Percentiles rank a stretch among this genome's conserved stretches.
Conservation (phyloP, 2,113 vertebrate genomes). For the Sisor rabdophorus region DNA sequence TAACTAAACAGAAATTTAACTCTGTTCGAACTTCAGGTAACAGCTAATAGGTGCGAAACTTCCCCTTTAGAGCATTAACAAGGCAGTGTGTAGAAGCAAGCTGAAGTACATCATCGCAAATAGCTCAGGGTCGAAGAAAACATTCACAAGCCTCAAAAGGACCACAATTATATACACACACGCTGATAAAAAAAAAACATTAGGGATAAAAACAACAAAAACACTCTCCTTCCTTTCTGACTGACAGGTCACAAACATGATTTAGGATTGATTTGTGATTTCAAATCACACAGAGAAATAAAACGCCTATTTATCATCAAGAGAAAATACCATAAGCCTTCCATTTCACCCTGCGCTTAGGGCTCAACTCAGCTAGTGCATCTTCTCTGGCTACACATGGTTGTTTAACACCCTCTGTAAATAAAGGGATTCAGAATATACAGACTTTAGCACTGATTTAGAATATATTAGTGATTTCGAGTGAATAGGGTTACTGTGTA, state of each 20-base stretch:
- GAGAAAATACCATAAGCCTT: neutral
- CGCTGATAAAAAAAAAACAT: neutral
- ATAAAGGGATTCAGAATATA: constrained; percentile 7
- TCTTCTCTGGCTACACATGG: constrained; percentile 16
- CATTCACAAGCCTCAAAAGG: neutral
- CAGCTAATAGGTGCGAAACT: neutral
- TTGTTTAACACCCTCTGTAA: neutral
- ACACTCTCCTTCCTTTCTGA: neutral
- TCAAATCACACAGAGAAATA: neutral
- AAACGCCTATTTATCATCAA: neutral
- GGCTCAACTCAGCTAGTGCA: neutral
- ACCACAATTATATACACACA: neutral
- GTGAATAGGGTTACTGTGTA: neutral
- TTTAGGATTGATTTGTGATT: neutral
- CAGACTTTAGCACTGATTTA: neutral
- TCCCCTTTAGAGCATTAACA: neutral
- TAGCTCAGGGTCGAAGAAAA: neutral
- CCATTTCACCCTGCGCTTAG: neutral
- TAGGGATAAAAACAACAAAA: neutral
- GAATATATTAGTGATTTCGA: neutral
- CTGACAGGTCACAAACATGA: constrained; percentile 9
- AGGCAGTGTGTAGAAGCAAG: neutral
- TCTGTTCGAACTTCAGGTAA: neutral
- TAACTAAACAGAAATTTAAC: neutral
- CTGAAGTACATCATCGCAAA: neutral